phyloP scores from a whole-genome alignment of 2,113 vertebrate genomes.

The chimpanzee (Pan troglodytes) region NHGRI_mPanTro3-v2.1_pri NC_072411.2:45582501-45583000 shows the following conservation, averaged over 20 bases:
- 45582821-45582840: neutral
- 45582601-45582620: neutral
- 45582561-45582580: neutral
- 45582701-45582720: neutral
- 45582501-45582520: neutral
- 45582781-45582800: neutral
- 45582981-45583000: neutral
- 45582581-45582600: neutral
- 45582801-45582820: slow-evolving; percentile 14
- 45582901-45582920: neutral
- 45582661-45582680: neutral
- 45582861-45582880: neutral
- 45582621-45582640: neutral
- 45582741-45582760: neutral
- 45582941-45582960: neutral
- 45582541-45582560: neutral
- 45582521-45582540: neutral
- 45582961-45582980: neutral
- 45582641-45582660: neutral
- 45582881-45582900: neutral
- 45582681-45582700: slow-evolving; percentile 43
- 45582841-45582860: neutral
- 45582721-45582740: neutral
- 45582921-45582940: neutral
- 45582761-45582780: neutral